Evolutionary conservation across 2,113 vertebrate species (phyloP).

Genomic region (Oreochromis spilurus): DNA sequence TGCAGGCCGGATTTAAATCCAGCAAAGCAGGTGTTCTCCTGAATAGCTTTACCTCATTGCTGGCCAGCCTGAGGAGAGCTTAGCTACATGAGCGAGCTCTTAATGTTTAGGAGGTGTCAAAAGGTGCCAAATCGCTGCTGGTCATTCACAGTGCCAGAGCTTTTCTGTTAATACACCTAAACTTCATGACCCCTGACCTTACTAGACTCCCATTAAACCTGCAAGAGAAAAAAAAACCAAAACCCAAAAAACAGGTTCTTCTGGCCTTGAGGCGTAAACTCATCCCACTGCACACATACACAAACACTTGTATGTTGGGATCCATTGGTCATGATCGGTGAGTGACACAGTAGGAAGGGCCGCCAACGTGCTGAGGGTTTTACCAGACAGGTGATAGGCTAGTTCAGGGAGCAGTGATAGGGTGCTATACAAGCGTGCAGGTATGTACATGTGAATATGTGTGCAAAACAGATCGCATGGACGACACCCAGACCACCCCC

Average conservation of each 20-base stretch:
- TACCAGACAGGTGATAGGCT: slow-evolving; percentile 51
- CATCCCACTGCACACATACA: background rate
- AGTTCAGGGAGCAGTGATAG: background rate
- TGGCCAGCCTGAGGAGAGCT: background rate
- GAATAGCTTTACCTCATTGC: slow-evolving; percentile 8
- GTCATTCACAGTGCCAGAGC: slow-evolving; percentile 9
- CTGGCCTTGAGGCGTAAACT: slow-evolving; percentile 28
- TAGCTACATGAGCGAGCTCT: slow-evolving; percentile 19
- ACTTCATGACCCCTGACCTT: slow-evolving; percentile 57
- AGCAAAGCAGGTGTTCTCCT: slow-evolving; percentile 43
- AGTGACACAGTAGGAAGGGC: slow-evolving; percentile 48
- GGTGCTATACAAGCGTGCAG: slow-evolving; percentile 32
- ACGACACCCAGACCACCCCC: slow-evolving; percentile 47
- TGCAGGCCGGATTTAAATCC: slow-evolving; percentile 30
- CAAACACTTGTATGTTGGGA: slow-evolving; percentile 8
- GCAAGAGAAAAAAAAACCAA: background rate
- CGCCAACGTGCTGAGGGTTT: slow-evolving; percentile 38
- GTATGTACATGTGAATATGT: slow-evolving; percentile 47
- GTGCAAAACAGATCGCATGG: slow-evolving; percentile 45
- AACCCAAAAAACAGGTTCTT: background rate
- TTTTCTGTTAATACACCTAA: slow-evolving; percentile 45
- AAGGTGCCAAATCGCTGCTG: slow-evolving; percentile 20
- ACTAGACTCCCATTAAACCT: background rate
- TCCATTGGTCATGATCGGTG: slow-evolving; percentile 17
- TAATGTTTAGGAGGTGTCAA: slow-evolving; percentile 48